phyloP scores from a whole-genome alignment of 2,797 vertebrate genomes.

The Sebastes flavidus region DNA sequence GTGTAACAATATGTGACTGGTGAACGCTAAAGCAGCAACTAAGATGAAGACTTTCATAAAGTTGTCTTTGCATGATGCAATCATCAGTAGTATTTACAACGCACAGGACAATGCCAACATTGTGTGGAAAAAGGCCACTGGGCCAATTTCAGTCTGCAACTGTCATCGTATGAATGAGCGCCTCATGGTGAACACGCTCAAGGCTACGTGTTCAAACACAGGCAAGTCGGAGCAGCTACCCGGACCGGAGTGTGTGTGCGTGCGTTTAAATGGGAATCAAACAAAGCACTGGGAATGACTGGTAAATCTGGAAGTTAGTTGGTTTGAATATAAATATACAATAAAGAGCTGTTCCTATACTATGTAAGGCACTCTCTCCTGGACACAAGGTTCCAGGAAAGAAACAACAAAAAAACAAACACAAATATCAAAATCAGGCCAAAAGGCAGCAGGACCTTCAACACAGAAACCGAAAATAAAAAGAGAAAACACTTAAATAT shows the following conservation, averaged over 20 bases:
- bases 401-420: slow-evolving; percentile 17
- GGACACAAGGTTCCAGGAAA: slow-evolving; percentile 29
- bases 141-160: slow-evolving; percentile 22
- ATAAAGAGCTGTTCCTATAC: slow-evolving; percentile 15
- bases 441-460: slow-evolving; percentile 49
- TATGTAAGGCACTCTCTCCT: slow-evolving; percentile 69
- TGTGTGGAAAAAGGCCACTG: slow-evolving; percentile 35
- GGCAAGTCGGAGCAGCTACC: slow-evolving; percentile 45
- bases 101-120: slow-evolving; percentile 41
- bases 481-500: slow-evolving; percentile 35
- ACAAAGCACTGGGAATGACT: slow-evolving; percentile 32
- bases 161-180: slow-evolving; percentile 44
- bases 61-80: slow-evolving; percentile 16
- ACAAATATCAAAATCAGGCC: slow-evolving; percentile 24
- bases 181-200: slow-evolving; percentile 24
- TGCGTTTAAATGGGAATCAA: slow-evolving; percentile 2
- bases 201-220: slow-evolving; percentile 40
- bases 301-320: slow-evolving; percentile 20
- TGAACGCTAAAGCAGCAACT: not conserved
- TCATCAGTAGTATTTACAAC: slow-evolving; percentile 67
- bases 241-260: not conserved
- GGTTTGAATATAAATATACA: slow-evolving; percentile 33
- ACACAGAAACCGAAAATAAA: slow-evolving; percentile 25
- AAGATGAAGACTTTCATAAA: slow-evolving; percentile 5
- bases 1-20: not conserved